Evolutionary conservation across 2,888 invertebrate genomes (phyloP), one percentile per base, ranked within the genome.

Genomic region (Habrosyne pyritoides): DNA sequence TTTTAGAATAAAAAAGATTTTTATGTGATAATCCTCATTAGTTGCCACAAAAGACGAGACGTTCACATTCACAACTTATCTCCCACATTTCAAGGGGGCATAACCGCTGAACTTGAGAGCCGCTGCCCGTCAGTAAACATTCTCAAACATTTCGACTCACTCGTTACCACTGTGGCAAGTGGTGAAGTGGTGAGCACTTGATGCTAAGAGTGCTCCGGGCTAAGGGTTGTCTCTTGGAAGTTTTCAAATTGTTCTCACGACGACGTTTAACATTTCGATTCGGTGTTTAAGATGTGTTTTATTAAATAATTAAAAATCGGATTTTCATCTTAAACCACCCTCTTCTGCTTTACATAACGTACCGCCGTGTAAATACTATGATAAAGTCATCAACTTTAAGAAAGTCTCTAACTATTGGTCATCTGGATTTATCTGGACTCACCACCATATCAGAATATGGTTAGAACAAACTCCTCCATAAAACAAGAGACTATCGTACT

Each of bases 141-240:
- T 42, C 42, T 42, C 50, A 50, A 50, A 50, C 30, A 50, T 18
- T 50, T 50, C 28, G 50, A 50, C 28, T 28, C 28, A 28, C 28
- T 50, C 50, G 50, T 50, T 50, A 50, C 50, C 50, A 26, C 50
- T 10, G 28, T 28, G 50, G 50, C n/a, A 26, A 28, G 42, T 42
- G 42, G 42, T 42, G 24, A 8, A 42, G 42, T 18, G 33, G 33
- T 33, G 12, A 0, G 8, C 18, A 50, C 50, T 50, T 50, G 28
- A 50, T 21, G 50, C 50, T 10, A 18, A 50, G 50, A 18, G 28
- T 28, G 30, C 50, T 50, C 30, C 21, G 21, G 7, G n/a, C 21
- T 50, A 50, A 50, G 50, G 26, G 50, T 50, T 28, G 28, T 50
- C 50, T 50, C 50, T 50, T 50, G 49, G 10, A 50, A 50, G 28